Percentiles rank a stretch among this genome's conserved stretches.
Evolutionary conservation across 2,888 invertebrate genomes (phyloP).

Genomic region (Axea sp.): DNA sequence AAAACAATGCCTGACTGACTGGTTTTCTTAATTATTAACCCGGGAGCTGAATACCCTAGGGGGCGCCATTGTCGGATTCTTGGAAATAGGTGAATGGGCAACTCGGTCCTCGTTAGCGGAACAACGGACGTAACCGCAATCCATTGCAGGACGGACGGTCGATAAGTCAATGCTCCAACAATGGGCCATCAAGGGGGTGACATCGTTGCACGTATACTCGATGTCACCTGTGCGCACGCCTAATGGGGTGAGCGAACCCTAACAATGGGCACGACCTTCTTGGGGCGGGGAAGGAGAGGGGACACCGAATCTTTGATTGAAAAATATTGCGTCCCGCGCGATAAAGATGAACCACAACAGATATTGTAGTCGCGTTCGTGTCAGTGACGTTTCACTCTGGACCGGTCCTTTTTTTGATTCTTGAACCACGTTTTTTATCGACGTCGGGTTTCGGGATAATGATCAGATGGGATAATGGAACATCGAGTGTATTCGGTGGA

Average conservation of each 20-base stretch:
- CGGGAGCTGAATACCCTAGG: slow-evolving; percentile 7
- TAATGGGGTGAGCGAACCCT: slow-evolving; percentile 64
- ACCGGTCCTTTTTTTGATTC: neutral
- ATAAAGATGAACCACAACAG: slow-evolving; percentile 28
- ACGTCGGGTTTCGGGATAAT: neutral
- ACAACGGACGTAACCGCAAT: slow-evolving; percentile 68
- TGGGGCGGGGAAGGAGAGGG: neutral
- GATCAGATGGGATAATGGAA: neutral
- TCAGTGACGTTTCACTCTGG: slow-evolving; percentile 7
- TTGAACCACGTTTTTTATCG: slow-evolving; percentile 5
- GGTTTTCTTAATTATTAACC: slow-evolving; percentile 26
- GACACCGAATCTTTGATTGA: slow-evolving; percentile 10
- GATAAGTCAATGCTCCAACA: slow-evolving; percentile 69
- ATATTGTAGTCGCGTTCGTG: slow-evolving; percentile 20
- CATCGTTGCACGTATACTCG: slow-evolving; percentile 30
- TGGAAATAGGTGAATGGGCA: slow-evolving; percentile 54
- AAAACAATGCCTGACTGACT: neutral
- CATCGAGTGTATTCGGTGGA: no score
- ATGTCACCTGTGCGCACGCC: slow-evolving; percentile 40
- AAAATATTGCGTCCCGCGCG: slow-evolving; percentile 47
- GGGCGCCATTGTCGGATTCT: slow-evolving; percentile 30
- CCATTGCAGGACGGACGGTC: slow-evolving; percentile 67
- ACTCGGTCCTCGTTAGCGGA: slow-evolving; percentile 65
- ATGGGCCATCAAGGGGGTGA: slow-evolving; percentile 62
- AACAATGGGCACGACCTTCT: slow-evolving; percentile 58